Conservation (phyloP, 2,888 invertebrate species). For the Tetragonisca angustula region DNA sequence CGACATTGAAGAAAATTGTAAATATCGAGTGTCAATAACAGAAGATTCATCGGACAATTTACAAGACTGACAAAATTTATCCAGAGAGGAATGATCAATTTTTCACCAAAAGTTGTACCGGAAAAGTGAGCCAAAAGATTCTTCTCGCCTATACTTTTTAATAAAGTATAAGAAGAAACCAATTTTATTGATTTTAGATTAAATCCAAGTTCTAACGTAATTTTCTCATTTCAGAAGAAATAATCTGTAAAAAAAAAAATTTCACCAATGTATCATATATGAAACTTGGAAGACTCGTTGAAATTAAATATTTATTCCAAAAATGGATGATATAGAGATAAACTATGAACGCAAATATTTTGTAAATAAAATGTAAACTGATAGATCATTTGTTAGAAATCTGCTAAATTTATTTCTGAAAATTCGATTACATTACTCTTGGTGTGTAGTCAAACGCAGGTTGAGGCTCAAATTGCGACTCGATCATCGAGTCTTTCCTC, state of each 20-base stretch:
- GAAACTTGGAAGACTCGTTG: neutral
- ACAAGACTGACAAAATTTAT: neutral
- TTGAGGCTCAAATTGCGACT: neutral
- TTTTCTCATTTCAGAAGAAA: too few relatives aligned
- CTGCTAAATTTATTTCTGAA: neutral
- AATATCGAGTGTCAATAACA: neutral
- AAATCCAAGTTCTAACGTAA: too few relatives aligned
- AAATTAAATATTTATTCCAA: neutral
- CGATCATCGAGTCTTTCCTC: constrained; percentile 6
- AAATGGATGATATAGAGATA: neutral
- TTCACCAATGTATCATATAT: neutral
- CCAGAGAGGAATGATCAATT: too few relatives aligned
- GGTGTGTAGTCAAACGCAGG: neutral
- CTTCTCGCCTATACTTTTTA: too few relatives aligned
- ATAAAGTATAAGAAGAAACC: too few relatives aligned
- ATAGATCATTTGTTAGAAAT: neutral
- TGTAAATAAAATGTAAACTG: neutral
- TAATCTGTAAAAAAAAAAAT: too few relatives aligned
- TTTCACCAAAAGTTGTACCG: too few relatives aligned
- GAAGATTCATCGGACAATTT: neutral
- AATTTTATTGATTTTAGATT: too few relatives aligned
- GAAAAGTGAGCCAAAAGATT: too few relatives aligned
- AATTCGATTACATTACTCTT: constrained; percentile 1
- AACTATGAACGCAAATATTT: too few relatives aligned
- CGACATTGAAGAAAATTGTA: neutral